Percentiles rank a stretch among this genome's conserved stretches.
Evolutionary conservation across 1,140 invertebrate genomes (phyloP).

Genomic region (Aphis gossypii): DNA sequence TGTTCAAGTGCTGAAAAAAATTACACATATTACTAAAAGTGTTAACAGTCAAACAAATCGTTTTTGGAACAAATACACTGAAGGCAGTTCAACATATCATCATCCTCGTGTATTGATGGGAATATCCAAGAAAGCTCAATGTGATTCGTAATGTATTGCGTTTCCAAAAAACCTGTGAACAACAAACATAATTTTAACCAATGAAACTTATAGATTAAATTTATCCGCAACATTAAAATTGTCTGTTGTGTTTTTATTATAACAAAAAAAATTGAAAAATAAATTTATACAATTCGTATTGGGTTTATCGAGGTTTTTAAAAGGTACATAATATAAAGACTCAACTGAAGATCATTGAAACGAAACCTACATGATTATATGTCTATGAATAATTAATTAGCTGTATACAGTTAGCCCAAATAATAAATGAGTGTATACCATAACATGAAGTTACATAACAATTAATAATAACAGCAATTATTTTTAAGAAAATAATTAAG

Average conservation of each 20-base stretch:
- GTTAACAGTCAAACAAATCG: background rate
- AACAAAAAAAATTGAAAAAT: background rate
- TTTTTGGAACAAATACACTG: background rate
- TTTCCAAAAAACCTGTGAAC: background rate
- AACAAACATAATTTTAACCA: background rate
- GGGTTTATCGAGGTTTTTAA: background rate
- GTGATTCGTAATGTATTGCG: background rate
- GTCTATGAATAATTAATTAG: background rate
- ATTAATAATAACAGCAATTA: background rate
- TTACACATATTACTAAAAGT: background rate
- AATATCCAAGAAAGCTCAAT: background rate
- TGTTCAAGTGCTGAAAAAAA: conserved; percentile 2
- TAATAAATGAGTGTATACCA: background rate
- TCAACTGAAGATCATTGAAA: background rate
- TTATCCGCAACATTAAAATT: background rate
- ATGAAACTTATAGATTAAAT: background rate
- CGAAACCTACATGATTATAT: background rate
- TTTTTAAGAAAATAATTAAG: background rate
- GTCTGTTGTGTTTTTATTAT: background rate
- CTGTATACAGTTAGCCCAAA: background rate
- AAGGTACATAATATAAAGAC: background rate
- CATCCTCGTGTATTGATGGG: background rate
- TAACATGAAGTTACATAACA: background rate
- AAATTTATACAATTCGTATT: background rate
- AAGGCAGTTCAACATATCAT: background rate